Evolutionary conservation across 2,888 invertebrate species (phyloP).

Genomic region (Aphidius colemani): DNA sequence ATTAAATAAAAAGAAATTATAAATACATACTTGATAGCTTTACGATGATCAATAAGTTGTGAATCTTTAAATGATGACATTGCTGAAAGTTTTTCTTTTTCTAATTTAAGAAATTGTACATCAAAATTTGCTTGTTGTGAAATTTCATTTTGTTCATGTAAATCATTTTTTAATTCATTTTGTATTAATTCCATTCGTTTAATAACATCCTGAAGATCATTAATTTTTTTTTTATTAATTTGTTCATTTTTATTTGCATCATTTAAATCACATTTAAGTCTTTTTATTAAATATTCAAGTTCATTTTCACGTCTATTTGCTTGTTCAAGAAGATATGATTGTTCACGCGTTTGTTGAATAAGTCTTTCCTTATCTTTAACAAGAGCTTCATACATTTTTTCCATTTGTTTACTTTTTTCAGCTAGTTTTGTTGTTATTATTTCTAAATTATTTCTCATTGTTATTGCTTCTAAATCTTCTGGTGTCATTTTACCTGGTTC

Average conservation of each 20-base stretch:
- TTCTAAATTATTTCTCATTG: conserved; percentile 39
- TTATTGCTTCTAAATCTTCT: conserved; percentile 42
- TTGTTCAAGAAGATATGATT: conserved; percentile 28
- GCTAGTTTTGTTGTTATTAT: conserved; percentile 38
- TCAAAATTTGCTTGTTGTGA: conserved; percentile 40
- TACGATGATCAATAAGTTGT: conserved; percentile 38
- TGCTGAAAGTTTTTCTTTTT: conserved; percentile 44
- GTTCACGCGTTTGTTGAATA: conserved; percentile 22
- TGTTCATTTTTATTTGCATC: conserved; percentile 29
- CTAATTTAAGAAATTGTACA: conserved; percentile 41
- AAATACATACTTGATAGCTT: conserved; percentile 42
- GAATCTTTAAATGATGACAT: conserved; percentile 44
- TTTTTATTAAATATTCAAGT: conserved; percentile 31
- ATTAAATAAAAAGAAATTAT: not conserved
- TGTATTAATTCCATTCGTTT: conserved; percentile 32
- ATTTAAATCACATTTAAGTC: conserved; percentile 32
- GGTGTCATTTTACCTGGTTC: conserved; percentile 34
- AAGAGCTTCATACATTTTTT: conserved; percentile 33
- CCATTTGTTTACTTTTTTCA: conserved; percentile 40
- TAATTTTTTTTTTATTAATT: conserved; percentile 30
- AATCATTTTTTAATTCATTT: conserved; percentile 33
- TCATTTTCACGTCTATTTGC: conserved; percentile 30
- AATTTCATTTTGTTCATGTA: conserved; percentile 41
- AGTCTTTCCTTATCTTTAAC: conserved; percentile 41
- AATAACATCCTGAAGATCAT: conserved; percentile 29